A percentile compares a stretch with the other conserved stretches of the same genome.
These are phyloP conservation scores for Lamprotornis superbus DNA, from an alignment of 2,113 vertebrate genomes.

Conservation along the genomic window DNA sequence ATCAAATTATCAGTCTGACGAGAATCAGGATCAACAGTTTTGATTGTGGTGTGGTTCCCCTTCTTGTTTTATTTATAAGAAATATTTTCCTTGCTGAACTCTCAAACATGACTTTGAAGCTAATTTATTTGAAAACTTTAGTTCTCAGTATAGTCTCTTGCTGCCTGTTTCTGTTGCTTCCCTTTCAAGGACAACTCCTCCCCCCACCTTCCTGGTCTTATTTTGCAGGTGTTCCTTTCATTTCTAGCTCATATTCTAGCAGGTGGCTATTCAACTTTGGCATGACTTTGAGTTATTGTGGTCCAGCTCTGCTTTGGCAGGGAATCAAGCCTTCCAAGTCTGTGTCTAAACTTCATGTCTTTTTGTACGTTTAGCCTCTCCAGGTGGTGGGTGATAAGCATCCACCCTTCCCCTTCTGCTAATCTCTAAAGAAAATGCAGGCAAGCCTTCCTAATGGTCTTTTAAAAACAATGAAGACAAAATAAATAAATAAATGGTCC, in stretches of 20 bases:
- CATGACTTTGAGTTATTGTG: neutral
- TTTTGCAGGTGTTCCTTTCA: neutral
- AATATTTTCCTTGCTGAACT: neutral
- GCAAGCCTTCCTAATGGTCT: neutral
- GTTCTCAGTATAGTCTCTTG: neutral
- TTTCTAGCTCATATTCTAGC: neutral
- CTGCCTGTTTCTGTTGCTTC: neutral
- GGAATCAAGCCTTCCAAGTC: neutral
- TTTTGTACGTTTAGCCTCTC: neutral
- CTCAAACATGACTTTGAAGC: neutral
- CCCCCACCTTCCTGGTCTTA: neutral
- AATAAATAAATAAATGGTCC: neutral
- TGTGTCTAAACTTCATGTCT: neutral
- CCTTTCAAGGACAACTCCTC: neutral
- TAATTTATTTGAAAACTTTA: neutral
- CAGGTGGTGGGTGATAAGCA: neutral
- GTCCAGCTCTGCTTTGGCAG: neutral
- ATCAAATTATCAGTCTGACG: neutral
- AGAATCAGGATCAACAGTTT: neutral
- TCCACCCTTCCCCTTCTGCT: neutral
- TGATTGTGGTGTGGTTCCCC: neutral
- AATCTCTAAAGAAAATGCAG: neutral
- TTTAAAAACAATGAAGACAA: neutral
- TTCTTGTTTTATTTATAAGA: neutral
- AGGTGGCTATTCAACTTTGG: neutral